Evolutionary conservation across 1,140 invertebrate genomes (phyloP), one percentile per base, ranked within the genome.

Genomic region (Notospermus geniculatus): DNA sequence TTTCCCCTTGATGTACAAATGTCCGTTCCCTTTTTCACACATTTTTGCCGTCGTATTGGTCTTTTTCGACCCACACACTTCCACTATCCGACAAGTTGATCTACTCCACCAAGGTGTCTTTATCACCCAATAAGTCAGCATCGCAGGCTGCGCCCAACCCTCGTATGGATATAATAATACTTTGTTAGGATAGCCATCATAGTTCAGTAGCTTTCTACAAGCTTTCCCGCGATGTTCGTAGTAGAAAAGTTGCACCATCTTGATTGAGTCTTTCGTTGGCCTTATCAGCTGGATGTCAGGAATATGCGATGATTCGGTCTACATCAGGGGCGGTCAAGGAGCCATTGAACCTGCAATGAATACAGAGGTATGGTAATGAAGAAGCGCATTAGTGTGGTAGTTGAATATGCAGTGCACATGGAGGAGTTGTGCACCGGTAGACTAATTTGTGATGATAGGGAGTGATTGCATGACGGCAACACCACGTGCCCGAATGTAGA

Each of bases 91-190:
- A 81, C 90, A 92, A 15, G 88, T 83, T 66, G 87, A 88, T 46
- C 86, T 83, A 62, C 89, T 88, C 90, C 91, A 93, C 89, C 90
- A 91, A 69, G 88, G 89, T 50, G 89, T 88, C 73, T 90, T 89
- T 65, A 93, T 84, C n/a, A 90, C 88, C 90, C 90, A 92, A 79
- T 92, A 91, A 28, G 89, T 89, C 63, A 89, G 90, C 29, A 89
- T 88, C 23, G 90, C 90, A 66, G 88, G 91, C 60, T 89, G 85
- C 41, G 91, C 90, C 90, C 90, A 92, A 17, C 90, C 89, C 77
- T 92, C 90, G 74, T 92, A 91, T 0, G 91, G 90, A 74, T 90
- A 92, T 60, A 93, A 82, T 63, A 91, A 83, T 57, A 92, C 87
- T 83, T 88, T 89, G 72, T 87, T 88, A 22, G 88, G 87, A 70